These are phyloP conservation scores for Hippocampus abdominalis DNA, from an alignment of 2,113 vertebrate genomes.

Conservation along the genomic window DNA sequence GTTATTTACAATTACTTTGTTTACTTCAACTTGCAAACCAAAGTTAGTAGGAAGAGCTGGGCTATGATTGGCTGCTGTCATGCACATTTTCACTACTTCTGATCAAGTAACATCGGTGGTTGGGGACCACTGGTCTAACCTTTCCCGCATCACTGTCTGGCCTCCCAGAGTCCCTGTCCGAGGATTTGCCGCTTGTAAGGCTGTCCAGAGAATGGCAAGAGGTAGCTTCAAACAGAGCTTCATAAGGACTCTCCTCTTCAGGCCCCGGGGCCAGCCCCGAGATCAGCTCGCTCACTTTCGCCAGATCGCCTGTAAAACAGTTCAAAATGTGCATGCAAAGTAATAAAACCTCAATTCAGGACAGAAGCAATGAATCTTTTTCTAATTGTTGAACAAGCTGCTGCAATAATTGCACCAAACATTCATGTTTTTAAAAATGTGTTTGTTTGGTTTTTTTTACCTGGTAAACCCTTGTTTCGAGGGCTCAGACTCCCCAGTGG, in stretches of 20 bases:
- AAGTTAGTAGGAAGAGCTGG: too few species aligned
- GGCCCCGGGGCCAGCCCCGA: conserved; percentile 73
- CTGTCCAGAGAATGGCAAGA: conserved; percentile 95
- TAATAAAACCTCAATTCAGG: background rate
- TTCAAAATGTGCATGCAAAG: background rate
- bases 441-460: background rate
- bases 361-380: background rate
- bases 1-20: too few species aligned
- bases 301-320: conserved; percentile 72
- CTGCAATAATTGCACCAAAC: background rate
- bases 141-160: conserved; percentile 80
- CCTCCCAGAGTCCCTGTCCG: conserved; percentile 82
- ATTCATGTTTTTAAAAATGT: background rate
- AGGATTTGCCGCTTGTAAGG: conserved; percentile 87
- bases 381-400: background rate
- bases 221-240: conserved; percentile 87
- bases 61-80: too few species aligned
- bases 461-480: conserved; percentile 54
- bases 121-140: conserved; percentile 39
- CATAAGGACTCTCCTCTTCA: conserved; percentile 88
- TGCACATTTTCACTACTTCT: too few species aligned
- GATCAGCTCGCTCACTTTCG: conserved; percentile 80
- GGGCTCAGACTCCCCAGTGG: conserved; percentile 69
- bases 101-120: too few species aligned
- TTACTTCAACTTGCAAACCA: too few species aligned